These are phyloP conservation scores for Zaprionus camerounensis DNA, from an alignment of 1,140 invertebrate genomes.

Conservation along the genomic window DNA sequence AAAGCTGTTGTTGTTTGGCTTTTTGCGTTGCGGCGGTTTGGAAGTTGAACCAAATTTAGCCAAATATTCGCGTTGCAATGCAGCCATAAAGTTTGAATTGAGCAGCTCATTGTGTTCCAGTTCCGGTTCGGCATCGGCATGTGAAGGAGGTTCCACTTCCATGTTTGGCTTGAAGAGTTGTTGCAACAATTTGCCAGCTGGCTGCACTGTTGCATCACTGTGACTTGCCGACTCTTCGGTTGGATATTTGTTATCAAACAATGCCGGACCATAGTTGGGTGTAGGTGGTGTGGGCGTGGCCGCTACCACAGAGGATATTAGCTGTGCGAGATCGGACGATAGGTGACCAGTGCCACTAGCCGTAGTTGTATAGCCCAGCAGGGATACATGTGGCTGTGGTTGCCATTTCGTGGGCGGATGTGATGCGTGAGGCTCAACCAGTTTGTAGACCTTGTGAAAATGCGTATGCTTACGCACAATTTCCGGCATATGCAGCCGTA, in stretches of 20 bases:
- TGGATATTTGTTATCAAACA: slow-evolving; percentile 59
- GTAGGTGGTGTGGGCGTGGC: slow-evolving; percentile 31
- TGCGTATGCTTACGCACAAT: slow-evolving; percentile 71
- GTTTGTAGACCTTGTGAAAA: slow-evolving; percentile 71
- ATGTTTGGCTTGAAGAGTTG: slow-evolving; percentile 61
- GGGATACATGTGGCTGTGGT: slow-evolving; percentile 61
- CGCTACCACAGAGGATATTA: slow-evolving; percentile 53
- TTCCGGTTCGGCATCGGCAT: slow-evolving; percentile 14
- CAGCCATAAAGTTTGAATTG: slow-evolving; percentile 67
- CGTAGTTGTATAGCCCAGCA: slow-evolving; percentile 70
- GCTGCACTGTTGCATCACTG: slow-evolving; percentile 23
- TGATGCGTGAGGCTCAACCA: slow-evolving; percentile 15
- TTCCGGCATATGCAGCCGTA: slow-evolving; percentile 78
- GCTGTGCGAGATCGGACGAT: slow-evolving; percentile 61
- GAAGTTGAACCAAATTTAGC: slow-evolving; percentile 43
- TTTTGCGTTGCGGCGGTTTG: slow-evolving; percentile 59
- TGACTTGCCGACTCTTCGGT: slow-evolving; percentile 17
- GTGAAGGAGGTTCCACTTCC: background rate
- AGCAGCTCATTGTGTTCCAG: slow-evolving; percentile 60
- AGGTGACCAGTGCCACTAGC: slow-evolving; percentile 54
- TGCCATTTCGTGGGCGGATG: slow-evolving; percentile 4
- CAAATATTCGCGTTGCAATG: slow-evolving; percentile 66
- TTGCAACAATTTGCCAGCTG: slow-evolving; percentile 50
- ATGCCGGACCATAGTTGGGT: slow-evolving; percentile 66
- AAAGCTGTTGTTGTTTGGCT: slow-evolving; percentile 13